Evolutionary conservation across 2,797 vertebrate genomes (phyloP).

Genomic region (Melanogrammus aeglefinus): DNA sequence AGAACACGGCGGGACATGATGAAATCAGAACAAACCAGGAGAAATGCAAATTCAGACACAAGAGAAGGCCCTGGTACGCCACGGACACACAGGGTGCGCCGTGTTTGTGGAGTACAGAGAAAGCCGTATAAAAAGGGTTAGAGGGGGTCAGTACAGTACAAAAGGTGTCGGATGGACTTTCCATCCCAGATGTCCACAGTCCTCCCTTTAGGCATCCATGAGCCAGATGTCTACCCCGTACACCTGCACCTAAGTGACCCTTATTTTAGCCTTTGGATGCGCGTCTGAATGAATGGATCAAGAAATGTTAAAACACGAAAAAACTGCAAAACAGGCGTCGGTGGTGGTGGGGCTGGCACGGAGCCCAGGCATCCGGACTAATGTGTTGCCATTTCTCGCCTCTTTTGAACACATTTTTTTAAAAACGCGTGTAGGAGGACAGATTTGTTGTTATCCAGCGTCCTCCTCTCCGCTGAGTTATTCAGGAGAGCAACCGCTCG

Average conservation of each 20-base stretch:
- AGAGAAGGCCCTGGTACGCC: too few species aligned
- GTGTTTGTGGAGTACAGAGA: background rate
- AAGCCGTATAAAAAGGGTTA: background rate
- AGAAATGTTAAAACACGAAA: background rate
- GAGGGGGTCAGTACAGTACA: too few species aligned
- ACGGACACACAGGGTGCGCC: too few species aligned
- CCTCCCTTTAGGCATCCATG: too few species aligned
- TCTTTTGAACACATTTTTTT: background rate
- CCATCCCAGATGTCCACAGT: background rate
- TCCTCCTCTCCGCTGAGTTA: conserved; percentile 19
- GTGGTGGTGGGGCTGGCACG: background rate
- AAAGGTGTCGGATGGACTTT: background rate
- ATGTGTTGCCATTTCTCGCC: background rate
- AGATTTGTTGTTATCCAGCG: conserved; percentile 10
- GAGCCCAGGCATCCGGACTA: background rate
- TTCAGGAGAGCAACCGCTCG: conserved; percentile 16
- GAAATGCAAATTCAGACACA: background rate
- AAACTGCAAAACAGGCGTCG: background rate
- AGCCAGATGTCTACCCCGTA: too few species aligned
- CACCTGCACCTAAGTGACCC: background rate
- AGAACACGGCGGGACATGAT: background rate
- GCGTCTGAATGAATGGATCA: background rate
- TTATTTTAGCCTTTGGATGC: background rate
- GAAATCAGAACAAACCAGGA: background rate
- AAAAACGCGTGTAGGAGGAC: background rate